phyloP scores from a whole-genome alignment of 2,113 vertebrate genomes.

The Ellobius talpinus region DNA sequence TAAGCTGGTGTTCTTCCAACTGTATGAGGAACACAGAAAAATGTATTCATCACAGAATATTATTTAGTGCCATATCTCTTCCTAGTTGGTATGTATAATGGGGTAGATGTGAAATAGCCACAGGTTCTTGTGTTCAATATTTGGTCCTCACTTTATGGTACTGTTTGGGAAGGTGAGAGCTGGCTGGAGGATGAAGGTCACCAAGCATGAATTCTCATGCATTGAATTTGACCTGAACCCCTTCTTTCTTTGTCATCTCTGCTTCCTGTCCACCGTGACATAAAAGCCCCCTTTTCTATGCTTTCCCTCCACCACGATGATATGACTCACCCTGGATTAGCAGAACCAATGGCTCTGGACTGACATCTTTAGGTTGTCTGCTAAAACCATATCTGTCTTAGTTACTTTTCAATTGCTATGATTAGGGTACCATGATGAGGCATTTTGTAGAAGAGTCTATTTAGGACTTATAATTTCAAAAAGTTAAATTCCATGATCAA shows the following conservation, averaged over 20 bases:
- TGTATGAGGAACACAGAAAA: not conserved
- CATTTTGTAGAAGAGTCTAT: not conserved
- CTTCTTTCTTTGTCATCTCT: not conserved
- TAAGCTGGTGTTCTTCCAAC: not conserved
- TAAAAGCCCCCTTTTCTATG: not conserved
- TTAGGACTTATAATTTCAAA: not conserved
- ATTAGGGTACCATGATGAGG: not conserved
- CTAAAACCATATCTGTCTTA: not conserved
- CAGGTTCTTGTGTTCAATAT: not conserved
- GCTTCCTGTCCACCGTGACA: not conserved
- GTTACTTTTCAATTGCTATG: not conserved
- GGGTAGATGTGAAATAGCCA: not conserved
- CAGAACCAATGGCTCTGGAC: not conserved
- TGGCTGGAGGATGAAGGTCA: not conserved
- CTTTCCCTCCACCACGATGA: not conserved
- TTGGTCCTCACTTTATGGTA: not conserved
- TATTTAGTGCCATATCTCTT: not conserved
- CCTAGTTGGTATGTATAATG: not conserved
- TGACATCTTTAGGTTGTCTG: not conserved
- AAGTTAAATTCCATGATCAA: too few relatives aligned
- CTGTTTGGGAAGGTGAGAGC: not conserved
- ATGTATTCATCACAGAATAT: not conserved
- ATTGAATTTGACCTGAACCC: too few relatives aligned
- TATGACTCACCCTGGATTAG: not conserved
- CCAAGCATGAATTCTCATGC: not conserved